phyloP scores from a whole-genome alignment of 2,113 vertebrate species.

The Climacteris rufus region DNA sequence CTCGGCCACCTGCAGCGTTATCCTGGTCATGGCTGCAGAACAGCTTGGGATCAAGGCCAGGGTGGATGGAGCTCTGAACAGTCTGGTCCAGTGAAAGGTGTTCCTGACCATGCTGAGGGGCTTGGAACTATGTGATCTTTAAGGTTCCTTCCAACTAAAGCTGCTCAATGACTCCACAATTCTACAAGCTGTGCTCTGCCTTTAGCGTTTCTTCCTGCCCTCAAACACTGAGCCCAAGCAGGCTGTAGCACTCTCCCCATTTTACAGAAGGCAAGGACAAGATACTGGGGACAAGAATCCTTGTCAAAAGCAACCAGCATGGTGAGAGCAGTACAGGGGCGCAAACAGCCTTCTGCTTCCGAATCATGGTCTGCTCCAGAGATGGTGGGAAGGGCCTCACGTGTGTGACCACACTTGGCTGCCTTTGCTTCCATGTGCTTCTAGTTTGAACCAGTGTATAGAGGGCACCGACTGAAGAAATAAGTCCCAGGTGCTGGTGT shows the following conservation, averaged over 20 bases:
- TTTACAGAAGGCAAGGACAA: neutral
- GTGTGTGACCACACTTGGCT: neutral
- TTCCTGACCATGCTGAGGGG: neutral
- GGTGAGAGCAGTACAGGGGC: neutral
- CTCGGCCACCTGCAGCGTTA: rapidly evolving
- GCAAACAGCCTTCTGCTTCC: neutral
- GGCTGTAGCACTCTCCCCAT: neutral
- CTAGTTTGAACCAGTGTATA: neutral
- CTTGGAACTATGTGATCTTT: neutral
- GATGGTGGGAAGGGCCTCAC: neutral
- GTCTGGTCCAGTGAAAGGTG: neutral
- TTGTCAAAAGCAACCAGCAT: neutral
- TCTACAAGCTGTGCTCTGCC: neutral
- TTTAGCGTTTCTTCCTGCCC: neutral
- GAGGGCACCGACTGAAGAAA: neutral
- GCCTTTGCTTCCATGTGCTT: neutral
- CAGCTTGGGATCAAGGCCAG: neutral
- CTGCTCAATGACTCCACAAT: neutral
- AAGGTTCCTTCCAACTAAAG: neutral
- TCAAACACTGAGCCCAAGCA: neutral
- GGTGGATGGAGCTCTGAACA: neutral
- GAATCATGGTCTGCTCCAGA: neutral
- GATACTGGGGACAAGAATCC: neutral
- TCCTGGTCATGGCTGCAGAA: rapidly evolving
- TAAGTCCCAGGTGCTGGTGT: neutral